These are phyloP conservation scores for Cheilosia impressa DNA, from an alignment of 2,888 invertebrate species.

Conservation along the genomic window DNA sequence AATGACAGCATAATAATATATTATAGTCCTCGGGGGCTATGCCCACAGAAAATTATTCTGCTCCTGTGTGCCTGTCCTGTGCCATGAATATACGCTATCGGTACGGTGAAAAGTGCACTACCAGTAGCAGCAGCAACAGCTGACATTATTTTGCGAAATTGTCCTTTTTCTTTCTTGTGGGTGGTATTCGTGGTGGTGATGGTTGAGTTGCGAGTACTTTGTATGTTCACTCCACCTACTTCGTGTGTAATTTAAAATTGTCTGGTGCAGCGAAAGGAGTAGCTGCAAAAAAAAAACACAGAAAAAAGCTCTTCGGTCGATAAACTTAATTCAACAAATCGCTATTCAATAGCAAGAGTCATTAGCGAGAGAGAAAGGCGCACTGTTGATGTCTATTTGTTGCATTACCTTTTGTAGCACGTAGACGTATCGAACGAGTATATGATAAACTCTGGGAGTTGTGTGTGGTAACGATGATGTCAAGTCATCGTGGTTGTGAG, in stretches of 20 bases:
- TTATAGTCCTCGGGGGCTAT: conserved; percentile 41
- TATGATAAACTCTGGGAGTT: neutral
- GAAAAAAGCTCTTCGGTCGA: conserved; percentile 25
- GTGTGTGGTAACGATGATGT: conserved; percentile 19
- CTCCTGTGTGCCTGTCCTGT: conserved; percentile 21
- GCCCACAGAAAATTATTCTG: conserved; percentile 34
- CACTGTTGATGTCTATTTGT: conserved; percentile 33
- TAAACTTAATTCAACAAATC: conserved; percentile 56
- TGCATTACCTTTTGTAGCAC: conserved; percentile 30
- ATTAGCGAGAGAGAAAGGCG: neutral
- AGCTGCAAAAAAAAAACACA: neutral
- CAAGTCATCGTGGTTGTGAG: conserved; percentile 15
- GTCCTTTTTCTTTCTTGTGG: conserved; percentile 30
- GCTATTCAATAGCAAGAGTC: conserved; percentile 49
- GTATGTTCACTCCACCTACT: conserved; percentile 12
- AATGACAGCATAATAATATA: conserved; percentile 56
- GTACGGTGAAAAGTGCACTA: conserved; percentile 22
- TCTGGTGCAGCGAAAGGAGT: conserved; percentile 26
- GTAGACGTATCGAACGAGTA: neutral
- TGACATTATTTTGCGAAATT: conserved; percentile 23
- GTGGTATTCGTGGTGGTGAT: neutral
- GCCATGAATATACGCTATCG: conserved; percentile 17
- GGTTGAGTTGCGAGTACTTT: neutral
- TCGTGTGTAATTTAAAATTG: conserved; percentile 24
- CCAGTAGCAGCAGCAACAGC: conserved; percentile 21